Conservation (phyloP, 2,888 invertebrate genomes). For the Anarsia innoxiella region DNA sequence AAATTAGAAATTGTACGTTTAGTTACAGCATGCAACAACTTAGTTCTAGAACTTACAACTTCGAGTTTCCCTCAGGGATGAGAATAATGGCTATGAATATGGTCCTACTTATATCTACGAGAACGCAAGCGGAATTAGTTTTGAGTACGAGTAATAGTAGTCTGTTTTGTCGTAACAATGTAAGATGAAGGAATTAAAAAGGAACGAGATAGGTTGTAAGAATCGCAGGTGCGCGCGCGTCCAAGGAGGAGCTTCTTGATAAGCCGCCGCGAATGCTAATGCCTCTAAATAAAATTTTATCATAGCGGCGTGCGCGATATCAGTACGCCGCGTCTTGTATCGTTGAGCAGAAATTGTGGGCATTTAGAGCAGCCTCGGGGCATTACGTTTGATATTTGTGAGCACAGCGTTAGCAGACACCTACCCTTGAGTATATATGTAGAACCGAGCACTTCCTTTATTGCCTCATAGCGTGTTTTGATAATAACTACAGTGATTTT, state of each 20-base stretch:
- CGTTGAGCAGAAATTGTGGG: conserved; percentile 30
- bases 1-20: too few relatives aligned
- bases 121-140: conserved; percentile 2
- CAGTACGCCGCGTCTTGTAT: conserved; percentile 33
- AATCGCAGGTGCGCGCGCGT: conserved; percentile 31
- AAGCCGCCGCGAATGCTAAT: conserved; percentile 56
- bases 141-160: conserved; percentile 6
- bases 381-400: conserved; percentile 12
- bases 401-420: too few relatives aligned
- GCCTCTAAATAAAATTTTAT: conserved; percentile 58
- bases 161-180: conserved; percentile 5
- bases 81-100: not conserved
- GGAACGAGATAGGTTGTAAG: conserved; percentile 27
- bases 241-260: conserved; percentile 37
- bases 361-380: conserved; percentile 24
- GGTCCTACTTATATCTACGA: too few relatives aligned
- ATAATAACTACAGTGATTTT: too few relatives aligned
- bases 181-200: conserved; percentile 12
- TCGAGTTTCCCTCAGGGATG: not conserved
- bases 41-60: not conserved
- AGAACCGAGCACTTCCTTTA: too few relatives aligned
- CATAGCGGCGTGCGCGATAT: conserved; percentile 38
- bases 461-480: too few relatives aligned
- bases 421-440: too few relatives aligned
- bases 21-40: too few relatives aligned